Conservation (phyloP, 2,113 vertebrate genomes). For the Plecotus auritus region DNA sequence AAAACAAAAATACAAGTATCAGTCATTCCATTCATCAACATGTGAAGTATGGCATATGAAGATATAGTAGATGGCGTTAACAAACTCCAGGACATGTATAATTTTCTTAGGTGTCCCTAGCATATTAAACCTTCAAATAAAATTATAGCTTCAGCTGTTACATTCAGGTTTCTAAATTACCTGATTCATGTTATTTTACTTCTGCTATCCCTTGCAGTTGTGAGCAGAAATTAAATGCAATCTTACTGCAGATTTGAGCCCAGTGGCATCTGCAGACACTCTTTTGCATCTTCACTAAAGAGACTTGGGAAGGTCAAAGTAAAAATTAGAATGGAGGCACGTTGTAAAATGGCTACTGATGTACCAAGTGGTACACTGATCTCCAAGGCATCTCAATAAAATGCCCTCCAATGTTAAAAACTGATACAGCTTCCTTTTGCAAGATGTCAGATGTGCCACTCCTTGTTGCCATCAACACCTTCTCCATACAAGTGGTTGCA, state of each 20-base stretch:
- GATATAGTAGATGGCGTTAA: not conserved
- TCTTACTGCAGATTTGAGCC: not conserved
- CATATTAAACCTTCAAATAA: not conserved
- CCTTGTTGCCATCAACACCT: not conserved
- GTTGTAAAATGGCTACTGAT: not conserved
- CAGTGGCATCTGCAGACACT: not conserved
- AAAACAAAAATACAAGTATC: conserved; percentile 26
- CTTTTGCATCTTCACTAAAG: not conserved
- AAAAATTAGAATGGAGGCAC: not conserved
- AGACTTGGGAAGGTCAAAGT: not conserved
- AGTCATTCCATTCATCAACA: not conserved
- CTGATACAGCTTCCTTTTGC: not conserved
- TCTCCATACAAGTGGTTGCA: not conserved
- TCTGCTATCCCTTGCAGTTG: not conserved
- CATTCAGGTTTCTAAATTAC: not conserved
- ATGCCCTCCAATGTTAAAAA: not conserved
- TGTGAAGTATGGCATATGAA: not conserved
- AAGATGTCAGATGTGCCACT: not conserved
- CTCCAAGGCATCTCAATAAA: not conserved
- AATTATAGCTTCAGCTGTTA: not conserved
- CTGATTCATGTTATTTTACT: not conserved
- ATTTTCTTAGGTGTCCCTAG: not conserved
- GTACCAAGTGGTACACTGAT: not conserved
- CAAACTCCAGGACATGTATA: not conserved
- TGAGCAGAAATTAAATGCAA: not conserved